Percentiles rank a stretch among this genome's conserved stretches.
phyloP scores from a whole-genome alignment of 92 coral and sea anemone species.

The Bergia puertoricense region DNA sequence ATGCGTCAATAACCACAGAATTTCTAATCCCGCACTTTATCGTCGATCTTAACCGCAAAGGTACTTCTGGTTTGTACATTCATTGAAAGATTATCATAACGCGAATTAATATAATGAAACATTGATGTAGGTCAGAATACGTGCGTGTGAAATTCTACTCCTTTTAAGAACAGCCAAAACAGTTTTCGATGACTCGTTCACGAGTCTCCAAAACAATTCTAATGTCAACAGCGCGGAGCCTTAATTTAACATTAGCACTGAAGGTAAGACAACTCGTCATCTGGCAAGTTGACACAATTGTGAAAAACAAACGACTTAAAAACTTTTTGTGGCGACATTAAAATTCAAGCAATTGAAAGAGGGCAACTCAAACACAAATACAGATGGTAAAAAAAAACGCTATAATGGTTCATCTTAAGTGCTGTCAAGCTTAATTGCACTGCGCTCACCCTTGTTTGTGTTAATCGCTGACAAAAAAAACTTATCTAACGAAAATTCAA shows the following conservation, averaged over 20 bases:
- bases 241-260: conserved; percentile 63
- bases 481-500: conserved; percentile 74
- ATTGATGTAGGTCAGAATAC: conserved; percentile 43
- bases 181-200: conserved; percentile 21
- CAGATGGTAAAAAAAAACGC: conserved; percentile 53
- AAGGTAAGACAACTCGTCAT: conserved; percentile 46
- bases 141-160: conserved; percentile 41
- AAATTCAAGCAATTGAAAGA: conserved; percentile 68
- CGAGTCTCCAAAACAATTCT: conserved; percentile 20
- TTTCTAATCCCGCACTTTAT: conserved; percentile 42
- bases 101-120: conserved; percentile 34
- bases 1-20: conserved; percentile 27
- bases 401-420: conserved; percentile 59
- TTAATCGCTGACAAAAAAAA: conserved; percentile 70
- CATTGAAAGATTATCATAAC: conserved; percentile 39
- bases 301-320: conserved; percentile 73
- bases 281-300: conserved; percentile 57
- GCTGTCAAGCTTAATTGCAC: conserved; percentile 72
- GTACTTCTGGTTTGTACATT: conserved; percentile 29
- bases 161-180: conserved; percentile 24
- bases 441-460: conserved; percentile 61
- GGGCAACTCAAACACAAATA: conserved; percentile 54
- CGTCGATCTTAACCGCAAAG: conserved; percentile 28
- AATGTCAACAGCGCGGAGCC: conserved; percentile 47
- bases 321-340: conserved; percentile 75